Conservation (phyloP, 2,888 invertebrate species). For the Rhagonycha fulva region DNA sequence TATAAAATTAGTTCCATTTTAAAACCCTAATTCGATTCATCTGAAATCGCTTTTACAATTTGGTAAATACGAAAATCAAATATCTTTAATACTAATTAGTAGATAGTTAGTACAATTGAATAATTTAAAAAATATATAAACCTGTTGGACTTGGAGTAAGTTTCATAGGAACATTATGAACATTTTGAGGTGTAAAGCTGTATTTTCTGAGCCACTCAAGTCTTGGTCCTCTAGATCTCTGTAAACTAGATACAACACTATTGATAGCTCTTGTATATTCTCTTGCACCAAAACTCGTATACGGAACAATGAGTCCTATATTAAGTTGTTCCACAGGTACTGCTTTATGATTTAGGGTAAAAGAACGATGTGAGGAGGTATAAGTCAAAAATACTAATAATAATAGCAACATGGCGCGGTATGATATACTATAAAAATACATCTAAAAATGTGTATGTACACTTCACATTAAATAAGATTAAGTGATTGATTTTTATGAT, state of each 20-base stretch:
- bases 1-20: no score
- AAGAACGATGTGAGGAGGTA: constrained; percentile 39
- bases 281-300: constrained; percentile 66
- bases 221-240: constrained; percentile 61
- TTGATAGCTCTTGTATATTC: constrained; percentile 70
- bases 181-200: constrained; percentile 65
- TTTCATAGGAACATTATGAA: constrained; percentile 69
- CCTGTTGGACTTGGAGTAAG: constrained; percentile 78
- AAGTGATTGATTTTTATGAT: constrained; percentile 17
- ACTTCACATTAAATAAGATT: constrained; percentile 11
- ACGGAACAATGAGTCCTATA: constrained; percentile 65
- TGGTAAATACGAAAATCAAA: no score
- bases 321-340: constrained; percentile 50
- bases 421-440: constrained; percentile 14
- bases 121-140: constrained; percentile 51
- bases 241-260: constrained; percentile 63
- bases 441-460: not conserved
- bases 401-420: constrained; percentile 40
- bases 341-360: constrained; percentile 32
- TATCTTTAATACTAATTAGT: no score
- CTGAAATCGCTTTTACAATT: not conserved
- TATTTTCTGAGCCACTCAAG: constrained; percentile 68
- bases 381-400: constrained; percentile 34
- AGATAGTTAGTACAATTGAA: not conserved
- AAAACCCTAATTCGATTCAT: no score